phyloP scores from a whole-genome alignment of 1,140 invertebrate genomes.

The Protaetia brevitarsis region DNA sequence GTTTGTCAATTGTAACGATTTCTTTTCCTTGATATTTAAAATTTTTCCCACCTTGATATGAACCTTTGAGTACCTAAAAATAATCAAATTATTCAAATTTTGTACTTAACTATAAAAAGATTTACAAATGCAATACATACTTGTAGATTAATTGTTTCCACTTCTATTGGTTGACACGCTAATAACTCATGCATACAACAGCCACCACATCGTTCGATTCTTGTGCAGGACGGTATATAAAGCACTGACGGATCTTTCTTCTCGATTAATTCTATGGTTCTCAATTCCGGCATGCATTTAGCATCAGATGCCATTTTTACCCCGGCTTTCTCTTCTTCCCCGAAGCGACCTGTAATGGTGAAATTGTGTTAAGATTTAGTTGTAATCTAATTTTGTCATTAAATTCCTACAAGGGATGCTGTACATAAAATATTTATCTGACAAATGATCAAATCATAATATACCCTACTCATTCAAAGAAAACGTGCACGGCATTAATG shows the following conservation, averaged over 20 bases:
- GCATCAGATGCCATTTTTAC: slow-evolving; percentile 51
- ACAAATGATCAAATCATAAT: too few relatives aligned
- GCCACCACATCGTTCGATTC: slow-evolving; percentile 66
- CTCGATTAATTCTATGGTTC: slow-evolving; percentile 53
- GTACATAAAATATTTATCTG: too few relatives aligned
- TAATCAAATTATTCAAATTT: background rate
- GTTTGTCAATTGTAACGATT: slow-evolving; percentile 57
- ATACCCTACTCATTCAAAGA: too few relatives aligned
- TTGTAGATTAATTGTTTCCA: slow-evolving; percentile 48
- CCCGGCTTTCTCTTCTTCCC: slow-evolving; percentile 31
- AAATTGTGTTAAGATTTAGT: too few relatives aligned
- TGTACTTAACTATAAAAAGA: background rate
- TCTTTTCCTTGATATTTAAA: slow-evolving; percentile 44
- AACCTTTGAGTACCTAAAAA: slow-evolving; percentile 46
- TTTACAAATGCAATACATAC: slow-evolving; percentile 41
- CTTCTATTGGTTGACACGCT: slow-evolving; percentile 59
- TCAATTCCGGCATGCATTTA: slow-evolving; percentile 59
- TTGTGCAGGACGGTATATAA: slow-evolving; percentile 63
- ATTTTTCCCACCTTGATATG: slow-evolving; percentile 43
- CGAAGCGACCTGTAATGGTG: slow-evolving; percentile 46
- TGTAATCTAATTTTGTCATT: too few relatives aligned
- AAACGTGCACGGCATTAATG: too few relatives aligned
- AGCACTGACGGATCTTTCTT: slow-evolving; percentile 54
- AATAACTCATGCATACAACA: slow-evolving; percentile 63
- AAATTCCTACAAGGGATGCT: too few relatives aligned